These are phyloP conservation scores for Aporophyla nigra DNA, from an alignment of 2,888 invertebrate genomes.

Conservation along the genomic window DNA sequence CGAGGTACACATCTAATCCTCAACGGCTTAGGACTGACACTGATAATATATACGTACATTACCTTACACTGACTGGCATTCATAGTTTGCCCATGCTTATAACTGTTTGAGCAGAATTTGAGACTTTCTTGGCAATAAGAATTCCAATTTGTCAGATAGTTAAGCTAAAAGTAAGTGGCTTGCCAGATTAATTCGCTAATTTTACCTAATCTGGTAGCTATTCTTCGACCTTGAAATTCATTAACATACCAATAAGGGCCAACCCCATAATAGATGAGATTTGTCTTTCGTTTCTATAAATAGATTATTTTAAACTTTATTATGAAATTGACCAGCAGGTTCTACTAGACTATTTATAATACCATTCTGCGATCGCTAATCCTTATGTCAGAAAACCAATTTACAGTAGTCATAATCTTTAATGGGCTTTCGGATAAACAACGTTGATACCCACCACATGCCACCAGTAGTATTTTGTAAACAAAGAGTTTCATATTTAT, in stretches of 20 bases:
- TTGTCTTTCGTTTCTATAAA: not conserved
- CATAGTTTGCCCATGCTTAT: not conserved
- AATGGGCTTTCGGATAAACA: slow-evolving; percentile 26
- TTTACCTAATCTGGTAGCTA: not conserved
- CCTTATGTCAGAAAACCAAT: not conserved
- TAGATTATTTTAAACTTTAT: not conserved
- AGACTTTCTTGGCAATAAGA: not conserved
- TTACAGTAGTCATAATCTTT: not conserved
- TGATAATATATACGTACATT: slow-evolving; percentile 2
- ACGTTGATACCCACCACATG: slow-evolving; percentile 16
- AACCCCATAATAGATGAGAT: not conserved
- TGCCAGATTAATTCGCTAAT: not conserved
- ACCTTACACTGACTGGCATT: slow-evolving; percentile 30
- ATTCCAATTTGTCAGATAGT: not conserved
- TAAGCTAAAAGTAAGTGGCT: not conserved
- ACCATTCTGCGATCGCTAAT: not conserved
- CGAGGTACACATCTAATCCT: not conserved
- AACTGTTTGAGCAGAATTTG: not conserved
- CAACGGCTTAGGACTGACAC: not conserved
- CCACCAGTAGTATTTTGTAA: slow-evolving; percentile 2
- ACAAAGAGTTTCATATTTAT: not conserved
- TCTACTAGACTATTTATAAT: not conserved
- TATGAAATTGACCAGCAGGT: not conserved
- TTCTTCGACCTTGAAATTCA: not conserved
- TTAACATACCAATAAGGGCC: too few relatives aligned